phyloP scores from a whole-genome alignment of 2,113 vertebrate genomes.

The Triplophysa siluroides region DNA sequence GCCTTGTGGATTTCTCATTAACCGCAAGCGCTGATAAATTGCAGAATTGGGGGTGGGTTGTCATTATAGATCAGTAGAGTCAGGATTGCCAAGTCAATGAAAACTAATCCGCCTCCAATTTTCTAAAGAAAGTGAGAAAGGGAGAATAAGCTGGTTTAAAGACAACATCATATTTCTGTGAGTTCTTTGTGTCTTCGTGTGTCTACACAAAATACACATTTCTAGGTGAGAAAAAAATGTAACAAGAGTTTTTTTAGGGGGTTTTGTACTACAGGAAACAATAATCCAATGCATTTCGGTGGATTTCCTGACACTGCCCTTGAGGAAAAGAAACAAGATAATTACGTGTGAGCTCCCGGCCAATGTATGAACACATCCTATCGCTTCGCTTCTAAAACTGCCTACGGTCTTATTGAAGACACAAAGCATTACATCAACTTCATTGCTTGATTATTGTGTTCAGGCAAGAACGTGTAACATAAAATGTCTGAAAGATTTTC shows the following conservation, averaged over 20 bases:
- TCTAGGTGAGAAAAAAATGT: too few relatives aligned
- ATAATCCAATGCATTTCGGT: not conserved
- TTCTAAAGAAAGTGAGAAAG: not conserved
- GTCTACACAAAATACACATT: too few relatives aligned
- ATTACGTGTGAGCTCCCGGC: slow-evolving; percentile 22
- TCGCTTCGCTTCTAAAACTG: slow-evolving; percentile 5
- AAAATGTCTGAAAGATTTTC: slow-evolving; percentile 31
- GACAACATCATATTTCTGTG: not conserved
- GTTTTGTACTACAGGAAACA: slow-evolving; percentile 23
- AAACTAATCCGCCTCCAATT: not conserved
- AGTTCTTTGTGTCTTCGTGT: too few relatives aligned
- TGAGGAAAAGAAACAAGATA: slow-evolving; percentile 31
- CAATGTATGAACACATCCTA: slow-evolving; percentile 26
- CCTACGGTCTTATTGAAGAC: slow-evolving; percentile 14
- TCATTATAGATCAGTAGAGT: slow-evolving; percentile 33
- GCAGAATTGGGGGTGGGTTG: slow-evolving; percentile 35
- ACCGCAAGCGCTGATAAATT: slow-evolving; percentile 63
- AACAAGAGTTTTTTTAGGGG: too few relatives aligned
- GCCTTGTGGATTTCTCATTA: slow-evolving; percentile 67
- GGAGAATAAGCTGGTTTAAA: not conserved
- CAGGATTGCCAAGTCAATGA: not conserved
- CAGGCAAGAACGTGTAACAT: slow-evolving; percentile 24
- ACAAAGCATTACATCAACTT: slow-evolving; percentile 4
- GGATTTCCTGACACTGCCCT: slow-evolving; percentile 7
- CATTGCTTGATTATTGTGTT: slow-evolving; percentile 32